Evolutionary conservation across 2,797 vertebrate species (phyloP), one percentile per base, ranked within the genome.

Genomic region (Micrastur ruficollis): DNA sequence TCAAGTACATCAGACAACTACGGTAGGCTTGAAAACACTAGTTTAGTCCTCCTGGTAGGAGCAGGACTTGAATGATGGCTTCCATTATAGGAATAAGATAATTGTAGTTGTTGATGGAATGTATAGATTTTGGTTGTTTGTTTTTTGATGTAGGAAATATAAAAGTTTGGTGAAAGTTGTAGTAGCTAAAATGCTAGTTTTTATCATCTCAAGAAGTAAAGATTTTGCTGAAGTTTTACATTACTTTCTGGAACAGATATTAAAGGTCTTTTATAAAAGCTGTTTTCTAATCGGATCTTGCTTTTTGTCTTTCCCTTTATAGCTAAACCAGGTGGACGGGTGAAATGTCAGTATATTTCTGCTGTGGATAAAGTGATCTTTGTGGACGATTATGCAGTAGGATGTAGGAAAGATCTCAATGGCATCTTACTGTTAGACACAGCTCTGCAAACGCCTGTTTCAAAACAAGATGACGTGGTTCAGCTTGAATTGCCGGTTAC

Each of bases 301-400:
- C 9, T 76, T 92, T 95, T 93, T 95, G 8, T 90, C 42, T 76
- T 74, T 96, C 40, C 65, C 63, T 97, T 95, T 81, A 36, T 97
- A 99, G 99, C 99, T 94, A 99, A 99, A 98, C 99, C 99, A 58
- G 99, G 99, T n/a, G 99, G 99, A 80, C 99, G 99, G 75, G 99
- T 99, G 98, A 99, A 98, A 97, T 99, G 99, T 98, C 99, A 99
- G 98, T 99, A 99, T 98, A 99, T 99, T 96, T 99, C 99, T 67
- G 98, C 99, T 50, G 99, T 99, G 98, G 99, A 99, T 98, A 99
- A 99, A 98, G 99, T 99, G 97, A 98, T 99, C 97, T 99, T 99
- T 97, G 99, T 99, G 98, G 99, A 99, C 4, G 99, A 99, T 98
- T 99, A 99, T 85, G 99, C 99, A 81, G 99, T 99, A 89, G 99